Evolutionary conservation across 2,888 invertebrate species (phyloP).

Genomic region (Tetanocera ferruginea): DNA sequence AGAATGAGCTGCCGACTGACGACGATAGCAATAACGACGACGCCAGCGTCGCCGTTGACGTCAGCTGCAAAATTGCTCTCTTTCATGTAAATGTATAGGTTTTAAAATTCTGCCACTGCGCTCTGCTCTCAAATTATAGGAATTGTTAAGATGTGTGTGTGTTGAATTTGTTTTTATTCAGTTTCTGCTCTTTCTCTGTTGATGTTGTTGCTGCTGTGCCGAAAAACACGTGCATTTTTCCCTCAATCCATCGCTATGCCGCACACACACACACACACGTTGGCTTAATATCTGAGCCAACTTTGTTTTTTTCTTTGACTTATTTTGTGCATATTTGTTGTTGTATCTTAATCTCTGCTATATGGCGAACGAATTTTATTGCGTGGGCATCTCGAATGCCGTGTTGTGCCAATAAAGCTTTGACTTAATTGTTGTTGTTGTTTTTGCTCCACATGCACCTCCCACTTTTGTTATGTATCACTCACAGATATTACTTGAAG

Average conservation of each 20-base stretch:
- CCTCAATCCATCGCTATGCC: neutral
- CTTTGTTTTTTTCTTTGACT: neutral
- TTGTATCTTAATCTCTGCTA: neutral
- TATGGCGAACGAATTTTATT: slow-evolving; percentile 56
- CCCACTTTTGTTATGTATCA: slow-evolving; percentile 38
- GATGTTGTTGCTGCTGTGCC: slow-evolving; percentile 43
- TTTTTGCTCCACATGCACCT: slow-evolving; percentile 36
- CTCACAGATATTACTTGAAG: too few species aligned
- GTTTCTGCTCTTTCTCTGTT: slow-evolving; percentile 41
- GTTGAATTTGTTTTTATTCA: slow-evolving; percentile 7
- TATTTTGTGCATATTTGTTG: neutral
- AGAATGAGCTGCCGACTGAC: slow-evolving; percentile 56
- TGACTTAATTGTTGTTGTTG: slow-evolving; percentile 30
- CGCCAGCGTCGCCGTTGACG: neutral
- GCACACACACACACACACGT: neutral
- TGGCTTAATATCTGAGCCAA: neutral
- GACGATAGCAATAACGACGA: slow-evolving; percentile 27
- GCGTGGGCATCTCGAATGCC: slow-evolving; percentile 68
- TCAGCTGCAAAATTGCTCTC: neutral
- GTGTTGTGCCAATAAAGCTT: slow-evolving; percentile 45
- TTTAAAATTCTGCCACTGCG: slow-evolving; percentile 5
- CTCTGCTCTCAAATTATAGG: too few species aligned
- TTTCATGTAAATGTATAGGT: neutral
- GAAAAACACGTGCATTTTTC: slow-evolving; percentile 47
- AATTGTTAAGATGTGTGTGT: slow-evolving; percentile 38